Evolutionary conservation across 2,888 invertebrate genomes (phyloP), one percentile per base, ranked within the genome.

Genomic region (Oxyteleia sp.): DNA sequence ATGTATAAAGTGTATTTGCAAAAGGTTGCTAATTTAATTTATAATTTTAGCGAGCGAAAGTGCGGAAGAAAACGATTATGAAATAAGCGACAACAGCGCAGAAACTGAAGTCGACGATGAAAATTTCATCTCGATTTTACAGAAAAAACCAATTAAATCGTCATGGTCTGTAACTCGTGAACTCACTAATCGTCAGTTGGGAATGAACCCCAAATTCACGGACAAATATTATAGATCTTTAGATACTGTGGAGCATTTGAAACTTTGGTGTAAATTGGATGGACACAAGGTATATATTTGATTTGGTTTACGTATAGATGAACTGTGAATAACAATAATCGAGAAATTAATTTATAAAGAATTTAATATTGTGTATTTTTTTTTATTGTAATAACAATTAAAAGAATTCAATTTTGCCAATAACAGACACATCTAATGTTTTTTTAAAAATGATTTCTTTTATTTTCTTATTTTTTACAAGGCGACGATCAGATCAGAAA

Each of bases 231-330:
- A 97, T 89, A 96, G 97, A 1, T 98, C 98, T 0, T 94, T 98
- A 20, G 96, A 97, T 90, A 95, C 96, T 85, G 96, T 98, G 8
- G 96, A 98, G 93, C 95, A 97, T 86, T 94, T 99, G 91, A 96
- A 97, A 91, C 94, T 97, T 53, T 95, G 96, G 93, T 96, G 96
- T 88, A 95, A 95, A 89, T 94, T 99, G 88, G 95, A 96, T 82
- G 95, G 96, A 85, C 99, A 99, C 93, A 95, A 94, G 85, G 93
- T 92, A 84, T n/a, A n/a, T 59, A 41, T 11, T 16, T 35, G 11
- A 41, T 13, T 49, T 4, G 16, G 5, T 45, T n/a, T n/a, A n/a
- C n/a, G n/a, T n/a, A n/a, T n/a, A n/a, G n/a, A n/a, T n/a, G n/a
- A n/a, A n/a, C n/a, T n/a, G n/a, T n/a, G n/a, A n/a, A n/a, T n/a